Evolutionary conservation across 2,888 invertebrate genomes (phyloP), one percentile per base, ranked within the genome.

Genomic region (Hirtodrosophila trivittata): DNA sequence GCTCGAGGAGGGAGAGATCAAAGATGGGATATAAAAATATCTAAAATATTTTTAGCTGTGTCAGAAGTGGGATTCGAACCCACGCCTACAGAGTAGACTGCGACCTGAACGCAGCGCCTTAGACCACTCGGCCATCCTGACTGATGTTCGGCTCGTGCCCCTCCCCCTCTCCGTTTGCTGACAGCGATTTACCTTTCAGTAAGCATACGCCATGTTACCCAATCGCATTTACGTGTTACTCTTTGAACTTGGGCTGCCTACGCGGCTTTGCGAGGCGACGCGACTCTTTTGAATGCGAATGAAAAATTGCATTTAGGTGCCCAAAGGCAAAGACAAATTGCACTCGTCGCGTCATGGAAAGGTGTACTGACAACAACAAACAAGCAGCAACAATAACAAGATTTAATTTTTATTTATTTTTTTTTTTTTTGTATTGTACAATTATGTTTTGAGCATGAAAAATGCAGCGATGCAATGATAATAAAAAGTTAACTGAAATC

Each of bases 61-160:
- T 89, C 89, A 88, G 89, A 89, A 89, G 89, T 89, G 89, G 89
- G 89, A 89, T 89, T 89, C 84, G 89, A 89, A 89, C 89, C 89
- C 89, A 89, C 89, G 89, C 89, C 89, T 88, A 89, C 89, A 88
- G 86, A 87, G 89, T 89, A 88, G 89, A 89, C 89, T 89, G 88
- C 89, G 89, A 89, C 89, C 89, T 89, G 89, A 89, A 90, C 89
- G 90, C 89, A 90, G 89, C 90, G 89, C 89, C 90, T 90, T 89
- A 90, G 90, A 89, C 88, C 89, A 89, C 89, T 89, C 89, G 89
- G 89, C 78, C 77, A 81, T 81, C 81, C 81, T 73, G 82, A 78
- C 76, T 35, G 8, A n/a, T 13, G 3, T 0, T 0, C 0, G 0
- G 1, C 0, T 0, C 0, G 0, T 39, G 66, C 41, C 41, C 8